Percentiles rank a stretch among this genome's conserved stretches.
phyloP scores from a whole-genome alignment of 1,140 invertebrate genomes.

The Magallana gigas region DNA sequence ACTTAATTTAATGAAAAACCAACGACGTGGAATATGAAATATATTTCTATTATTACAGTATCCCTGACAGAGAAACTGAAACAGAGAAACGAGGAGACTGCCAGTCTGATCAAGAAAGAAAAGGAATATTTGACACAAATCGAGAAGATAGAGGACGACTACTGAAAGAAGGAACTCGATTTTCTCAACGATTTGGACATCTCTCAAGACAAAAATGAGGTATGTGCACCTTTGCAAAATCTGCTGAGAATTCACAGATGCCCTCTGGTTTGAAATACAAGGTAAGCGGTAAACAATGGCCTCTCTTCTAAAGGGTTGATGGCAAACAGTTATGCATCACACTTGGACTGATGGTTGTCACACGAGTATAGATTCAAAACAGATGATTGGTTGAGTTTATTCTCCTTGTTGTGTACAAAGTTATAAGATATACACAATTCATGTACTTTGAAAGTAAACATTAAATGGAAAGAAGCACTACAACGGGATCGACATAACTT shows the following conservation, averaged over 20 bases:
- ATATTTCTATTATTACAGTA: neutral
- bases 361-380: too few relatives aligned
- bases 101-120: conserved; percentile 21
- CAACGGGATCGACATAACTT: too few relatives aligned
- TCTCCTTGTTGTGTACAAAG: neutral
- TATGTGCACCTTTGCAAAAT: conserved; percentile 40
- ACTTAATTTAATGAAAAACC: too few relatives aligned
- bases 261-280: neutral
- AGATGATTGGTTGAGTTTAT: neutral
- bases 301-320: too few relatives aligned
- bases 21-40: too few relatives aligned
- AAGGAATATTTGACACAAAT: conserved; percentile 8
- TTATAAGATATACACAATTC: too few relatives aligned
- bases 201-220: conserved; percentile 71
- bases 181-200: conserved; percentile 67
- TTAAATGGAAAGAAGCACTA: too few relatives aligned
- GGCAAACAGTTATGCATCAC: too few relatives aligned
- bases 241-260: neutral
- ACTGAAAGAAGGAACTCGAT: conserved; percentile 52
- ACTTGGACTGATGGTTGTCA: too few relatives aligned
- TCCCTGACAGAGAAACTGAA: conserved; percentile 37
- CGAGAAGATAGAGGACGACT: conserved; percentile 45
- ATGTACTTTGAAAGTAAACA: too few relatives aligned
- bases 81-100: conserved; percentile 13
- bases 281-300: too few relatives aligned